A percentile compares a stretch with the other conserved stretches of the same genome.
Conservation (phyloP, 1,140 invertebrate species). For the Contarinia nasturtii region DNA sequence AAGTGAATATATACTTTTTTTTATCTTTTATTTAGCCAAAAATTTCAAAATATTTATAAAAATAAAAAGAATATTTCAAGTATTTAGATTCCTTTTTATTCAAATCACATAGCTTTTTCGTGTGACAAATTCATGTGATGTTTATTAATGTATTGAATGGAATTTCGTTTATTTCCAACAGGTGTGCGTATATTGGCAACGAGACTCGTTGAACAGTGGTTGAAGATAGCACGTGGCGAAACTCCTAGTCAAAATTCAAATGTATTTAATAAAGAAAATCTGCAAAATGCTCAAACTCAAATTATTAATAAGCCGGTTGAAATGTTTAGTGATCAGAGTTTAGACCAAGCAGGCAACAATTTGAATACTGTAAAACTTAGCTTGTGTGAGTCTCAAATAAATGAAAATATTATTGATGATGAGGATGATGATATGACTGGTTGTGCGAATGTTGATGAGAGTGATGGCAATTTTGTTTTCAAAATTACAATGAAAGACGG, state of each 20-base stretch:
- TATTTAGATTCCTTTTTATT: background rate
- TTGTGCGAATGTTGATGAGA: conserved; percentile 2
- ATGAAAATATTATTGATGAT: no score
- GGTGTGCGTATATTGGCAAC: conserved; percentile 51
- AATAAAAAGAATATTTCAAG: background rate
- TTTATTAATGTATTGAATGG: no score
- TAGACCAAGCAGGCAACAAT: no score
- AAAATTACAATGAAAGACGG: conserved; percentile 56
- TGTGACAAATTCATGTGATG: background rate
- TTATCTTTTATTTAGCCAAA: conserved; percentile 4
- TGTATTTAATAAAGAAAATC: no score
- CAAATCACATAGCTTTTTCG: no score
- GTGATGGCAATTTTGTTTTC: conserved; percentile 26
- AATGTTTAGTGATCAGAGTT: no score
- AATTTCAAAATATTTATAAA: background rate
- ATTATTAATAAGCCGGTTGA: no score
- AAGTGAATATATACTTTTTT: conserved; percentile 10
- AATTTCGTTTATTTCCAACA: conserved; percentile 33
- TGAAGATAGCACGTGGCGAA: conserved; percentile 62
- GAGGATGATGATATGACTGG: no score
- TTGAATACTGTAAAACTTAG: no score
- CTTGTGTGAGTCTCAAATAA: no score
- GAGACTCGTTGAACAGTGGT: conserved; percentile 76
- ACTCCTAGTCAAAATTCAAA: conserved; percentile 9
- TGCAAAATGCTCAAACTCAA: no score